Conservation (phyloP, 1,140 invertebrate species). For the Gryllus bimaculatus region DNA sequence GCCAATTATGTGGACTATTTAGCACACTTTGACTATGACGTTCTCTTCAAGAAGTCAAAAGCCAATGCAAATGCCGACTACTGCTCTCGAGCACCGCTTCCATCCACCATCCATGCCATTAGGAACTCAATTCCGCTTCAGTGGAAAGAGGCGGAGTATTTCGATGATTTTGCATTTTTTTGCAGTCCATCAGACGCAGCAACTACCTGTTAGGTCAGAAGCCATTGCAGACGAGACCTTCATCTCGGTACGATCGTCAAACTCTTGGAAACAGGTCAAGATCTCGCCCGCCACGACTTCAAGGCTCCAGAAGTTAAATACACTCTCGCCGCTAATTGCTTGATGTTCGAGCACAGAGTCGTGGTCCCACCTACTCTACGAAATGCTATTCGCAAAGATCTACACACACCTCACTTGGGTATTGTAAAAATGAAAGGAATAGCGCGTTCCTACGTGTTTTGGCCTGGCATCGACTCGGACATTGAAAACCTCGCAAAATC, state of each 20-base stretch:
- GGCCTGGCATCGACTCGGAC: too few species aligned
- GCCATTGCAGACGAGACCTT: not conserved
- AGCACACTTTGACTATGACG: too few species aligned
- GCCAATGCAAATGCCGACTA: too few species aligned
- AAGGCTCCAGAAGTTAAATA: too few species aligned
- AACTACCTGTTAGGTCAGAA: slow-evolving; percentile 8
- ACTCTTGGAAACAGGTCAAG: slow-evolving; percentile 18
- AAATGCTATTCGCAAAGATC: slow-evolving; percentile 27
- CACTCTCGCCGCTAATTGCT: too few species aligned
- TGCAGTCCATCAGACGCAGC: not conserved
- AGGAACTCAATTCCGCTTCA: slow-evolving; percentile 12
- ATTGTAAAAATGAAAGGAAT: slow-evolving; percentile 40
- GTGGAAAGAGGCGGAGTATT: not conserved
- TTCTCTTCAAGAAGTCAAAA: too few species aligned
- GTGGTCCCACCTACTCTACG: slow-evolving; percentile 28
- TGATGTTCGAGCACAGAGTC: slow-evolving; percentile 27
- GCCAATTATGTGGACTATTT: too few species aligned
- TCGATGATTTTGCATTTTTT: slow-evolving; percentile 9
- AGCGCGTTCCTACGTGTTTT: slow-evolving; percentile 38
- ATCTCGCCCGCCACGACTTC: too few species aligned
- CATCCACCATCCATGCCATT: too few species aligned
- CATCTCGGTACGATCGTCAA: not conserved
- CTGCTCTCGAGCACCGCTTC: too few species aligned
- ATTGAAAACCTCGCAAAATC: slow-evolving; percentile 28
- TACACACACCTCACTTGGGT: slow-evolving; percentile 37